Conservation (phyloP, 1,140 invertebrate genomes). For the Gerris buenoi region DNA sequence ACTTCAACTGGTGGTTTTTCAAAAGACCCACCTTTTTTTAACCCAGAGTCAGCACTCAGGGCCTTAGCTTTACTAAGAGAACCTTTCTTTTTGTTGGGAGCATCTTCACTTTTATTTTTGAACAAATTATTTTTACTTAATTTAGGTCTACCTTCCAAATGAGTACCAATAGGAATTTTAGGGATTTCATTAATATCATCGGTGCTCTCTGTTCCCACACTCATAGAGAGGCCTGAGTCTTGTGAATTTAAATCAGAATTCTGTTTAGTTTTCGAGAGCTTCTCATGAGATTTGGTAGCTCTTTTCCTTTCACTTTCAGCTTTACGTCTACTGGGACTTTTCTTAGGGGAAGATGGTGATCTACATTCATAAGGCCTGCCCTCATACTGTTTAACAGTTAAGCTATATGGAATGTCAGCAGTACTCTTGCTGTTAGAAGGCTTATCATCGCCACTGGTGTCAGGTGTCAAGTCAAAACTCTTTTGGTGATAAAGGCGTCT, state of each 20-base stretch:
- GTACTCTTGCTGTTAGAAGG: constrained; percentile 32
- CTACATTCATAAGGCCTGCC: constrained; percentile 32
- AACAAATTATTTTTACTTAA: constrained; percentile 18
- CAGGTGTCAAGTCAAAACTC: constrained; percentile 65
- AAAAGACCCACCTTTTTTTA: constrained; percentile 18
- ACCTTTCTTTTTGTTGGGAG: constrained; percentile 17
- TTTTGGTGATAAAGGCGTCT: constrained; percentile 60
- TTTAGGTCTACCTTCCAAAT: not conserved
- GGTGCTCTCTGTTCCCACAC: constrained; percentile 20
- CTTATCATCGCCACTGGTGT: constrained; percentile 33
- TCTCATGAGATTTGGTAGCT: constrained; percentile 36
- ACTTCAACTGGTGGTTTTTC: constrained; percentile 21
- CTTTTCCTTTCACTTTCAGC: constrained; percentile 30
- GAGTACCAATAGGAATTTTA: not conserved
- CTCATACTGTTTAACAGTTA: constrained; percentile 64
- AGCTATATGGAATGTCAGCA: constrained; percentile 61
- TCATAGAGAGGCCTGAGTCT: constrained; percentile 25
- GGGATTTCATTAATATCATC: constrained; percentile 19
- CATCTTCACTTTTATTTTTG: constrained; percentile 20
- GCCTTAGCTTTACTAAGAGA: constrained; percentile 17
- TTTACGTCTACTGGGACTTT: constrained; percentile 12
- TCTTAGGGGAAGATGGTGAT: constrained; percentile 16
- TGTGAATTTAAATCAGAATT: constrained; percentile 30
- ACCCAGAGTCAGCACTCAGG: constrained; percentile 21
- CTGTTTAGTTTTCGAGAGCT: constrained; percentile 35